These are phyloP conservation scores for Aleiodes leptofemur DNA, from an alignment of 2,888 invertebrate species.

Conservation along the genomic window DNA sequence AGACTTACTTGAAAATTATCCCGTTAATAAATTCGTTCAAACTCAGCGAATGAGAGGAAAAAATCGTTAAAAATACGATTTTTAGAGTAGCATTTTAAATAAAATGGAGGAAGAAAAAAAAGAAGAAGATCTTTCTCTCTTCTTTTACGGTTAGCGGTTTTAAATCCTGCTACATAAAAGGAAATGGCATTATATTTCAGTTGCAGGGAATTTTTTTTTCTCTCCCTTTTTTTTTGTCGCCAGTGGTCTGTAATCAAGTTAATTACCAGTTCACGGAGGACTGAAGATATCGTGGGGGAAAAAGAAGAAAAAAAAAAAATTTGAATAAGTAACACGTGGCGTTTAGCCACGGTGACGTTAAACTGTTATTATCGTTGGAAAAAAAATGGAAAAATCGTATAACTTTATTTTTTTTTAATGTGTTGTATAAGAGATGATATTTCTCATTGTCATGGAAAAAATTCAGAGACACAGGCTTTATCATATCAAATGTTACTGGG, in stretches of 20 bases:
- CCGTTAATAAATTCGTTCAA: neutral
- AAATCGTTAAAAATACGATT: neutral
- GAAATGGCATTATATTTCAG: constrained; percentile 19
- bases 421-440: too few relatives aligned
- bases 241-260: constrained; percentile 23
- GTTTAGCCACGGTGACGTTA: too few relatives aligned
- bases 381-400: too few relatives aligned
- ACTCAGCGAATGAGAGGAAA: neutral
- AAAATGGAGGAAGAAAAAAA: neutral
- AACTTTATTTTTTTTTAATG: too few relatives aligned
- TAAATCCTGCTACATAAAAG: constrained; percentile 5
- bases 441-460: too few relatives aligned
- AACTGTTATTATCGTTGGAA: too few relatives aligned
- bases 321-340: constrained; percentile 1
- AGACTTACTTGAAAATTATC: constrained; percentile 6
- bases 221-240: neutral
- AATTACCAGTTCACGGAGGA: neutral
- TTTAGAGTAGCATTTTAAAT: constrained; percentile 1
- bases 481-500: too few relatives aligned
- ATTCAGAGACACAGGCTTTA: too few relatives aligned
- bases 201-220: neutral
- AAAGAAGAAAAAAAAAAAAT: neutral
- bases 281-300: constrained; percentile 16
- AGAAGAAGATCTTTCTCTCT: neutral
- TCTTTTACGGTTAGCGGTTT: neutral